These are phyloP conservation scores for Diprion similis DNA, from an alignment of 1,140 invertebrate species.

Conservation along the genomic window DNA sequence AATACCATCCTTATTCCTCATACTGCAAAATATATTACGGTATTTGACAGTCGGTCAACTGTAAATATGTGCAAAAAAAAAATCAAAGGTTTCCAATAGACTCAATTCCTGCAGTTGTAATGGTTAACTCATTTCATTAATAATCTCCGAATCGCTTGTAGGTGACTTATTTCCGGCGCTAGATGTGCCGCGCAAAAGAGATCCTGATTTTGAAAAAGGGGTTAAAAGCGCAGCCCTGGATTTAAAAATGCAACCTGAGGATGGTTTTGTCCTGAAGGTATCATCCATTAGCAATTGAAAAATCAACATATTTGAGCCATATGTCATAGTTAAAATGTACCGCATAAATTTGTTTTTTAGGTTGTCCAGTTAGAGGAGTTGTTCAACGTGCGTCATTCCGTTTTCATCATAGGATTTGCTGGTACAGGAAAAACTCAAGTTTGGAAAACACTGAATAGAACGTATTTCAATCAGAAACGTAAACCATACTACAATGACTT, in stretches of 20 bases:
- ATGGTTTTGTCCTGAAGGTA: constrained; percentile 85
- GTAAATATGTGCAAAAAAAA: too few species aligned
- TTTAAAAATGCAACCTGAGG: constrained; percentile 88
- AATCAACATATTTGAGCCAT: constrained; percentile 13
- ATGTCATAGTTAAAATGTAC: not conserved
- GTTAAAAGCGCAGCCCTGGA: constrained; percentile 80
- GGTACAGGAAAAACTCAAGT: constrained; percentile 93
- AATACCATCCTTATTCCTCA: not conserved
- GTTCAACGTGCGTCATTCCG: constrained; percentile 92
- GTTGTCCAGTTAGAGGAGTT: constrained; percentile 92
- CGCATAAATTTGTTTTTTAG: constrained; percentile 50
- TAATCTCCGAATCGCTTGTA: constrained; percentile 18
- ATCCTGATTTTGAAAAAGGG: constrained; percentile 84
- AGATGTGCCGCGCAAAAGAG: constrained; percentile 84
- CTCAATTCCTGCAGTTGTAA: not conserved
- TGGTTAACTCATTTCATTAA: not conserved
- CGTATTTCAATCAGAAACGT: constrained; percentile 79
- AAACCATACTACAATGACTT: constrained; percentile 90
- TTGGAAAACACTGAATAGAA: constrained; percentile 88
- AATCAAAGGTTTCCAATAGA: not conserved
- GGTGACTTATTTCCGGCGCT: constrained; percentile 88
- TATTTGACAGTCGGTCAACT: too few species aligned
- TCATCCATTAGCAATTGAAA: not conserved
- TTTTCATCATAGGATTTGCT: constrained; percentile 92
- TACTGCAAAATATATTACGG: not conserved